Percentiles rank a stretch among this genome's conserved stretches.
Evolutionary conservation across 2,113 vertebrate genomes (phyloP).

Genomic region (Silurus glanis): DNA sequence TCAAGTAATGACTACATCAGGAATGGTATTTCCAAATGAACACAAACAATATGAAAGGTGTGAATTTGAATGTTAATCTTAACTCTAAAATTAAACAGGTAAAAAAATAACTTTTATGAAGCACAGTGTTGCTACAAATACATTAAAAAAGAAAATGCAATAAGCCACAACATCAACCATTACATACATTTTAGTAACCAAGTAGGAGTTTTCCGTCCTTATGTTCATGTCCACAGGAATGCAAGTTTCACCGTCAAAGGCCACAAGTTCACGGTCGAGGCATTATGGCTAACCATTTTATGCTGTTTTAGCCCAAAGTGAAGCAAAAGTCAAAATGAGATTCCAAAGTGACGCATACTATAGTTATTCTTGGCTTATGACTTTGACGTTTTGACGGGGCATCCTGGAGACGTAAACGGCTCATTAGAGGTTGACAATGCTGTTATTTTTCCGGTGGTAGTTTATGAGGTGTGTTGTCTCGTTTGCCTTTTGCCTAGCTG

Average conservation of each 20-base stretch:
- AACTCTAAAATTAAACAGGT: background rate
- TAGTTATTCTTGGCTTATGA: constrained; percentile 34
- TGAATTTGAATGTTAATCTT: background rate
- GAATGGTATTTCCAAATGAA: too few relatives aligned
- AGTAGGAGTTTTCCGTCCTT: background rate
- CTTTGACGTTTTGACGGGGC: background rate
- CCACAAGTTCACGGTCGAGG: constrained; percentile 7
- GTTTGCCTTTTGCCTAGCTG: background rate
- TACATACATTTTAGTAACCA: background rate
- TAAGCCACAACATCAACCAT: background rate
- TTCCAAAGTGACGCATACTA: background rate
- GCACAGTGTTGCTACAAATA: background rate
- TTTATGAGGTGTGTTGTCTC: constrained; percentile 7
- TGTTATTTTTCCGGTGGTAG: constrained; percentile 2
- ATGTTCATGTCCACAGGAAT: background rate
- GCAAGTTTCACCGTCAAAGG: background rate
- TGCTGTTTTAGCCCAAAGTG: background rate
- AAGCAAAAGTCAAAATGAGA: constrained; percentile 20
- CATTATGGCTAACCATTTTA: constrained; percentile 36
- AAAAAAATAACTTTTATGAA: background rate
- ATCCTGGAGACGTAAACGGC: background rate
- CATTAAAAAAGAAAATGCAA: background rate
- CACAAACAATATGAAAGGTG: background rate
- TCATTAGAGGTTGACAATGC: background rate
- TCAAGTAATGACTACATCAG: too few relatives aligned